Evolutionary conservation across 2,888 invertebrate species (phyloP), one percentile per base, ranked within the genome.

Genomic region (Orthonevra nobilis): DNA sequence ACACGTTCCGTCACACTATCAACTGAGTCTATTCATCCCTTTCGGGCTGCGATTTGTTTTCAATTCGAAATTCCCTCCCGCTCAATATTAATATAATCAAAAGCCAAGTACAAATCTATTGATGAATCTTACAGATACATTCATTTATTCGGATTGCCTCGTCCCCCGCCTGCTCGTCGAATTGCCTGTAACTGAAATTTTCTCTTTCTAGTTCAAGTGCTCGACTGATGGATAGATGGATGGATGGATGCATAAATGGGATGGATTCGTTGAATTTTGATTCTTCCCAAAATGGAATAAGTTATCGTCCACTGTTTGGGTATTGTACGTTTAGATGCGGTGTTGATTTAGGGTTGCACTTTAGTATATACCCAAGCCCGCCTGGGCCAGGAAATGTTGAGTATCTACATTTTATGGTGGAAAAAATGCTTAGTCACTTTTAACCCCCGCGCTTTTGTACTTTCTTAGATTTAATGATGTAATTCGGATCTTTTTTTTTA

Each of bases 121-220:
- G 79, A 79, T 79, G 66, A 79, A 79, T 79, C 79, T 79, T 66
- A 73, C 79, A 79, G 79, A 79, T 79, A 79, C 72, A 79, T 79
- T 66, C 66, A 79, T 79, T 79, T 72, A 79, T 79, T 79, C 36
- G 56, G 12, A 20, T 17, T 38, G 40, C 38, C 20, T 17, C 17
- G 19, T 19, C 20, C 15, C 32, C 23, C 14, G 19, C 19, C 26
- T 70, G 60, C 63, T 30, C 50, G 42, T 61, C 46, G 50, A 68
- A 48, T 30, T 40, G 66, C 20, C 50, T 66, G 66, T 73, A 72
- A 73, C 61, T 73, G 66, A 79, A 73, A 61, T 79, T n/a, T 66
- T 73, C 66, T 72, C 48, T 69, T 46, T 58, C 38, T 54, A 44
- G 36, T 74, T 66, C 54, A 30, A 79, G 79, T 66, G 54, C 52